Conservation (phyloP, 2,888 invertebrate species). For the Formica aserva region DNA sequence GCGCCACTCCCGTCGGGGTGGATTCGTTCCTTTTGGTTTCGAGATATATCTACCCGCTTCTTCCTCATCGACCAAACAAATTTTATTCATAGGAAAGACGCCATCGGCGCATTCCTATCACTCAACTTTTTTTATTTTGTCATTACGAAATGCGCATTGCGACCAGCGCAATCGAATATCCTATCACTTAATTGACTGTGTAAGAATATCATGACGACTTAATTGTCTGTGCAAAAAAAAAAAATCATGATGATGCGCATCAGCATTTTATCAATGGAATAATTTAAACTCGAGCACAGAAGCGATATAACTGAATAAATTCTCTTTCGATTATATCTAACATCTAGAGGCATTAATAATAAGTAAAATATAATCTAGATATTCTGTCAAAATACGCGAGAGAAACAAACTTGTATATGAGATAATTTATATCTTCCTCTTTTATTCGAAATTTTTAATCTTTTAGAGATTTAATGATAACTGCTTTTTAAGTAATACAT, state of each 20-base stretch:
- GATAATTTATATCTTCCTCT: background rate
- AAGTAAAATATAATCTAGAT: background rate
- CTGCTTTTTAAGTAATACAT: background rate
- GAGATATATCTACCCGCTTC: constrained; percentile 23
- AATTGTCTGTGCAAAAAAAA: background rate
- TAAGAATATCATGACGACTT: background rate
- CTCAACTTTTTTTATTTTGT: background rate
- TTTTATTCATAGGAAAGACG: constrained; percentile 58
- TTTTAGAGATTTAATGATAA: background rate
- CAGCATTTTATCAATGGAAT: constrained; percentile 16
- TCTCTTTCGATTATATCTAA: background rate
- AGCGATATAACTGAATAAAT: background rate
- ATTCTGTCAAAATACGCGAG: background rate
- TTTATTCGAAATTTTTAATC: background rate
- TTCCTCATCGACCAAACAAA: constrained; percentile 71
- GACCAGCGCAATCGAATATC: background rate
- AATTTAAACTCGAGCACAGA: background rate
- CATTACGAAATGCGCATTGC: background rate
- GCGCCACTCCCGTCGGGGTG: constrained; percentile 22
- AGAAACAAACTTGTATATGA: background rate
- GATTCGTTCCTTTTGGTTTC: constrained; percentile 43
- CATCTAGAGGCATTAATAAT: too few relatives aligned
- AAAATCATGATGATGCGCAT: background rate
- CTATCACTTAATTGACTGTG: background rate
- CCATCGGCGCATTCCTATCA: background rate